Base-by-base conservation (phyloP, 1,140 invertebrate genomes). In the Chrysomallon squamiferum region DNA sequence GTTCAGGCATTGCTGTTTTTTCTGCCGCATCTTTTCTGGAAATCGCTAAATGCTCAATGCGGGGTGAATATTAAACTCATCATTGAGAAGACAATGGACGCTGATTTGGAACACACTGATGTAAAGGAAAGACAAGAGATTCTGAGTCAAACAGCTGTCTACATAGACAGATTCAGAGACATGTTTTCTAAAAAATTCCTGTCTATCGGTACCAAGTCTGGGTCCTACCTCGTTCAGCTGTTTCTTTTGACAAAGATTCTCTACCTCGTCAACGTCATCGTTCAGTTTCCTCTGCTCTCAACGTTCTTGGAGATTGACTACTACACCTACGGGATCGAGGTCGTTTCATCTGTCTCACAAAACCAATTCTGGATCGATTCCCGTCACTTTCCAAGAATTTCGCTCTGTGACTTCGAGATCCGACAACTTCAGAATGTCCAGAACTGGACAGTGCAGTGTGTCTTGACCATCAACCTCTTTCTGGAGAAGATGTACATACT, bases 401-500 rank as follows among this genome's bases (percentile, higher is more conserved):
- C 87, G 0, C 77, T 88, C 67, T 87, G 87, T 73, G 86, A 88
- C 63, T 88, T 88, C 72, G 74, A 86, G 56, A 82, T 87, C 13
- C 80, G 87, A 50, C 84, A 86, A 11, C 63, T 87, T 20, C 43
- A 69, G 11, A 78, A 84, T 54, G 63, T 77, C 1, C 84, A 84
- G 45, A 50, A 68, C 1, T 78, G 78, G 50, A 82, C 80, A 0
- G 77, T 85, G 52, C 87, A 87, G 71, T 88, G 87, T 66, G 87
- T 87, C 22, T 75, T 88, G 59, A 85, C 86, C 15, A 86, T 88
- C 30, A 88, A 88, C 67, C 75, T 88, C 25, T 87, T 88, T 75
- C 87, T 88, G 60, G 87, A 88, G 69, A 88, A 87, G 68, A 87
- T 88, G 49, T 88, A 87, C 79, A 68, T 74, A 4, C 61, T 77